Evolutionary conservation across 2,888 invertebrate species (phyloP).

Genomic region (Andrena praecox): DNA sequence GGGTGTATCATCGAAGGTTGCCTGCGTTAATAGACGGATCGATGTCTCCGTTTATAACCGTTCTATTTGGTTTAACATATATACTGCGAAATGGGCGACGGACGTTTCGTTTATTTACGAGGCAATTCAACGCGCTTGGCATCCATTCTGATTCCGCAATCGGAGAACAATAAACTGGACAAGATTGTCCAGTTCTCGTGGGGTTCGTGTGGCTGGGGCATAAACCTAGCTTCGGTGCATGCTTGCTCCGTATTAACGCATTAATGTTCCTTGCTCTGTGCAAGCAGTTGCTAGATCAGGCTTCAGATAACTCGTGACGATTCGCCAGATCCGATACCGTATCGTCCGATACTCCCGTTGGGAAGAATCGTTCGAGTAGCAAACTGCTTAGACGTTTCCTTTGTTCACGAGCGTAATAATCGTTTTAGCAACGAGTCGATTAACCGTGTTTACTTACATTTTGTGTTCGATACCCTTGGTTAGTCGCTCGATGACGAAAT

Average conservation of each 20-base stretch:
- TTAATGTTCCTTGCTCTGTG: conserved; percentile 44
- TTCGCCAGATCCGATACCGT: background rate
- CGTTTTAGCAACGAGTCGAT: no score
- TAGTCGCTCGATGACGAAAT: no score
- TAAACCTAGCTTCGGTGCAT: conserved; percentile 26
- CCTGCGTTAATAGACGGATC: no score
- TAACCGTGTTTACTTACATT: no score
- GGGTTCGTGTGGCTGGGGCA: conserved; percentile 45
- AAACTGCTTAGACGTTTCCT: background rate
- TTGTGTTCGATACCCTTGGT: no score
- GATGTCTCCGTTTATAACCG: conserved; percentile 2
- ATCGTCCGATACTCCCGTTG: background rate
- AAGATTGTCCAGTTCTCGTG: conserved; percentile 24
- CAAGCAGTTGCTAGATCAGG: conserved; percentile 54
- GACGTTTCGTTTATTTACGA: conserved; percentile 35
- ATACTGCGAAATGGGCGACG: no score
- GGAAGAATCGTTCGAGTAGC: background rate
- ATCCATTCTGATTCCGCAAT: conserved; percentile 8
- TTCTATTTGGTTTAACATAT: background rate
- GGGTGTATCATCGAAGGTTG: conserved; percentile 7
- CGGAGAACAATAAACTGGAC: conserved; percentile 28
- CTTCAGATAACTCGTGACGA: conserved; percentile 52
- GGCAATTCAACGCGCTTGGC: conserved; percentile 41
- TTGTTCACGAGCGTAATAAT: no score
- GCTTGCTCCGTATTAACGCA: conserved; percentile 48